These are phyloP conservation scores for Gadopsis bispinosus DNA, from an alignment of 2,797 vertebrate species.

Conservation along the genomic window DNA sequence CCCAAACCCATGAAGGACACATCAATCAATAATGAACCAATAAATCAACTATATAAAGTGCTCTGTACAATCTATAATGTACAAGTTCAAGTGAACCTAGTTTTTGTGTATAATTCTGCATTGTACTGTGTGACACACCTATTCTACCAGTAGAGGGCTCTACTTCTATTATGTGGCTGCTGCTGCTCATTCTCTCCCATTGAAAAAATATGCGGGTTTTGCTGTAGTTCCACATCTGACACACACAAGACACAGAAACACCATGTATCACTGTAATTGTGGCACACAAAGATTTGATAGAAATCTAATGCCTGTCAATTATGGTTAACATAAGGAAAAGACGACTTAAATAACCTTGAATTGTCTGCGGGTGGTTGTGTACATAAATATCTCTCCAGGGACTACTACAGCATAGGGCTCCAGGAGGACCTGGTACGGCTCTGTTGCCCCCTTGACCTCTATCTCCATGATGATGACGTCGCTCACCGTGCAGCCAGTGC, in stretches of 20 bases:
- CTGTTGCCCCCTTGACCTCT: conserved; percentile 90
- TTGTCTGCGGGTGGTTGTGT: conserved; percentile 80
- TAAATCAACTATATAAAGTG: neutral
- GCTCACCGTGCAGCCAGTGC: conserved; percentile 56
- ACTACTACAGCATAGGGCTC: conserved; percentile 91
- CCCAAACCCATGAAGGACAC: conserved; percentile 5
- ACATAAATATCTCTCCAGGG: conserved; percentile 89
- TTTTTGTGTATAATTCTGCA: neutral
- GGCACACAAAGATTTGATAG: neutral
- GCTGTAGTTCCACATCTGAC: conserved; percentile 97
- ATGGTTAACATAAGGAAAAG: neutral
- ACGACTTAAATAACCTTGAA: conserved; percentile 85
- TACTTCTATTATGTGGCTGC: conserved; percentile 88
- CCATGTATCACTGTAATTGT: neutral
- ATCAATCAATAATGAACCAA: neutral
- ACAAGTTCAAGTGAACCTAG: neutral
- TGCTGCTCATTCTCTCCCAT: conserved; percentile 84
- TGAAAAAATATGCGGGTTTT: conserved; percentile 87
- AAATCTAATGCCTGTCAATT: neutral
- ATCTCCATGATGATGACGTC: conserved; percentile 89
- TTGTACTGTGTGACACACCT: conserved; percentile 81
- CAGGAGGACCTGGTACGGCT: conserved; percentile 88
- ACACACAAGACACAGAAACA: conserved; percentile 22
- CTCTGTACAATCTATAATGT: neutral
- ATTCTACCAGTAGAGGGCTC: conserved; percentile 88